These are phyloP conservation scores for Andrena marginata DNA, from an alignment of 2,888 invertebrate species.

Conservation along the genomic window DNA sequence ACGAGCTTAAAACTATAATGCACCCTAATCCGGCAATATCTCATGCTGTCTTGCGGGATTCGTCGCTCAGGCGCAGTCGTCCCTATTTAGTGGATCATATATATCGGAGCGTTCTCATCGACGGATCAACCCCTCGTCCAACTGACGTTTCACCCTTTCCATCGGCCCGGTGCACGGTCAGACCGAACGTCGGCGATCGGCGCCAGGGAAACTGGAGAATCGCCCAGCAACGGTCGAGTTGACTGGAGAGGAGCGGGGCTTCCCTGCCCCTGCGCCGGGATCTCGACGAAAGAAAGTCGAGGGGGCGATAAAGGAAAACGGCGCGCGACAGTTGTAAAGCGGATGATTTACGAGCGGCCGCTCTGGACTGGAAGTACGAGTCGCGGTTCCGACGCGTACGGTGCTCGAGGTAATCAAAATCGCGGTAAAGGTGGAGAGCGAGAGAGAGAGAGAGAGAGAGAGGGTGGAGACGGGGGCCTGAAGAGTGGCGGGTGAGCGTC, in stretches of 20 bases:
- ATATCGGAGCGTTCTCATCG: constrained; percentile 79
- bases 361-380: constrained; percentile 4
- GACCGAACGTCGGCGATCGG: too few species aligned
- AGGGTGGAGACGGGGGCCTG: neutral
- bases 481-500: constrained; percentile 60
- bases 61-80: constrained; percentile 78
- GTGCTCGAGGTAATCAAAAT: constrained; percentile 59
- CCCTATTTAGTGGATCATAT: constrained; percentile 81
- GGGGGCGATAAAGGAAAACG: neutral
- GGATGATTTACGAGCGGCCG: constrained; percentile 35
- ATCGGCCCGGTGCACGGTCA: constrained; percentile 6
- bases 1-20: constrained; percentile 83
- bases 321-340: constrained; percentile 16
- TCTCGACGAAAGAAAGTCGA: constrained; percentile 28
- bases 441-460: too few species aligned
- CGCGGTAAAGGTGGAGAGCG: constrained; percentile 34
- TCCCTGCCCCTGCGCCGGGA: neutral
- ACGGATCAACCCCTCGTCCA: constrained; percentile 78
- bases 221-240: too few species aligned
- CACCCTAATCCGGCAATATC: constrained; percentile 82
- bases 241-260: neutral
- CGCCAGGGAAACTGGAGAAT: too few species aligned
- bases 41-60: constrained; percentile 82
- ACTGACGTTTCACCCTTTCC: constrained; percentile 66
- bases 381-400: neutral